Conservation (phyloP, 2,888 invertebrate species). For the Diarsia brunnea region DNA sequence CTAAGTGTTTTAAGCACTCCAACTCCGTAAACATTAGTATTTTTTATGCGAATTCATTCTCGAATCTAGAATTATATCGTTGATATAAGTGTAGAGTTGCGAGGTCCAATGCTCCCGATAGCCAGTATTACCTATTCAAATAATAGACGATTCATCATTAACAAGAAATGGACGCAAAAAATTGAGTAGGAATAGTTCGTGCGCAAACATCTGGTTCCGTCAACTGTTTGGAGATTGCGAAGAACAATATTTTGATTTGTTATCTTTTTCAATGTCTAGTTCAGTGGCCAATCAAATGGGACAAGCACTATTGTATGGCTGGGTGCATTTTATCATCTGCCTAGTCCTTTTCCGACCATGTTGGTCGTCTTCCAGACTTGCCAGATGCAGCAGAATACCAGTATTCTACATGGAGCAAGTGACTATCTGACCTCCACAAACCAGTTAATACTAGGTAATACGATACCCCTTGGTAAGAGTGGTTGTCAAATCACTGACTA, state of each 20-base stretch:
- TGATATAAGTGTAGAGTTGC: conserved; percentile 62
- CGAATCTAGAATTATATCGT: conserved; percentile 63
- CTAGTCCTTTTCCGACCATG: too few relatives aligned
- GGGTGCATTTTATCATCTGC: not conserved
- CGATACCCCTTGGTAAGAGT: too few relatives aligned
- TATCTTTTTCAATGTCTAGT: not conserved
- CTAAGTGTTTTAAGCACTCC: conserved; percentile 53
- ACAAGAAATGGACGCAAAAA: conserved; percentile 83
- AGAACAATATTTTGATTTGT: not conserved
- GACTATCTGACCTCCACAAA: too few relatives aligned
- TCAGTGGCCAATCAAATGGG: not conserved
- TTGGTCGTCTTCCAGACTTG: too few relatives aligned
- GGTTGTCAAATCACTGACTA: too few relatives aligned
- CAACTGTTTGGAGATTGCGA: conserved; percentile 2
- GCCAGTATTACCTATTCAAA: conserved; percentile 74
- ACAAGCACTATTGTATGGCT: not conserved
- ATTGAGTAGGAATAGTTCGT: conserved; percentile 51
- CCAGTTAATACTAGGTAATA: too few relatives aligned
- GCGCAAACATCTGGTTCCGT: conserved; percentile 62
- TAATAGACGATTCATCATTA: conserved; percentile 83
- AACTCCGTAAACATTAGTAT: conserved; percentile 58
- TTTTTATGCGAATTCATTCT: conserved; percentile 55
- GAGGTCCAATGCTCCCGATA: conserved; percentile 72
- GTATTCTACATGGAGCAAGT: too few relatives aligned
- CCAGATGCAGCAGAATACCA: too few relatives aligned